Evolutionary conservation across 2,113 vertebrate genomes (phyloP), one percentile per base, ranked within the genome.

Genomic region (Dryoscopus gambensis): DNA sequence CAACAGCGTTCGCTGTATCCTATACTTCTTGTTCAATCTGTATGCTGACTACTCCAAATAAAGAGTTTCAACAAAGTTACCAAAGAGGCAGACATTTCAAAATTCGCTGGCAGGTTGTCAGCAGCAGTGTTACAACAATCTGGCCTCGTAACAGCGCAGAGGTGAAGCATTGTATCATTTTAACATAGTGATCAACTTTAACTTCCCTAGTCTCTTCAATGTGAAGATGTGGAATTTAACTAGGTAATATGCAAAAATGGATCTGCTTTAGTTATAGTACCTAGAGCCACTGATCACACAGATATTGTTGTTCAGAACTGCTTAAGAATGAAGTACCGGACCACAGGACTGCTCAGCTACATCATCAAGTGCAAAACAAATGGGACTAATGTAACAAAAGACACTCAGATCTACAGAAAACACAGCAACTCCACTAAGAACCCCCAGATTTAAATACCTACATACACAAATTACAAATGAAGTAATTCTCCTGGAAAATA

Each of bases 1-100:
- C 23, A 31, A 2, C 3, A 1, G 11, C 2, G 9, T 33, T 17
- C 40, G 37, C 39, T 19, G 11, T 1, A 7, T 30, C 52, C 37
- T 2, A 0, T 6, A 17, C 47, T 53, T 65, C 46, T 60, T 8
- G 0, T 12, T 87, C 44, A 30, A 24, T 39, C 37, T 74, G 18
- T 25, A 53, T 3, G 9, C 20, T 47, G 40, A 24, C 37, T 53
- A 11, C 27, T 49, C 19, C 76, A 44, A 67, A 33, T 2, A 55
- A 80, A 12, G 2, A 42, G 52, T 53, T 71, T 49, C 57, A 53
- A 75, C 28, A 7, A 49, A 62, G 50, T 25, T 60, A 68, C 30
- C 35, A 11, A 65, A 47, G 23, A 49, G 35, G 23, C 22, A 68
- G 16, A 77, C 15, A 46, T 6, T 25, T 33, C 28, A 67, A 53